Conservation (phyloP, 2,113 vertebrate genomes). For the Galbula dea region DNA sequence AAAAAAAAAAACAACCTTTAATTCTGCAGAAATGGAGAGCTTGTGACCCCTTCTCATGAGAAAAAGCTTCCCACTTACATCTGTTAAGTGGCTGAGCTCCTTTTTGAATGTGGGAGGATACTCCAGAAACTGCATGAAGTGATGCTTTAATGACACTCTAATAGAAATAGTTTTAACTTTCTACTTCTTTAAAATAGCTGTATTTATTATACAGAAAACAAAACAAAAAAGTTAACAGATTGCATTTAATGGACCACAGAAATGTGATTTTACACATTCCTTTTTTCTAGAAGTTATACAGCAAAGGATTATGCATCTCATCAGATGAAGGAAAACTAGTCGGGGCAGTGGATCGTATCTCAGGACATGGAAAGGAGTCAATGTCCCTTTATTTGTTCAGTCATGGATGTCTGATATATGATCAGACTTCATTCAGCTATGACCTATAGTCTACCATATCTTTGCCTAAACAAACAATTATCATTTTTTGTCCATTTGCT, state of each 20-base stretch:
- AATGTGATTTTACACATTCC: not conserved
- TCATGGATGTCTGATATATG: not conserved
- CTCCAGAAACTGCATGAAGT: not conserved
- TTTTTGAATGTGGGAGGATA: slow-evolving; percentile 35
- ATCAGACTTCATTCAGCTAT: not conserved
- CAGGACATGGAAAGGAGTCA: not conserved
- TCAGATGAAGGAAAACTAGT: not conserved
- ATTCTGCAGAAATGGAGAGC: not conserved
- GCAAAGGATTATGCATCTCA: not conserved
- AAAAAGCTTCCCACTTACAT: slow-evolving; percentile 45
- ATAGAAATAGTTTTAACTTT: not conserved
- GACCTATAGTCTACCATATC: not conserved
- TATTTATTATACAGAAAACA: not conserved
- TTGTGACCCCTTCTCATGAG: not conserved
- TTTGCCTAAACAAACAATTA: not conserved
- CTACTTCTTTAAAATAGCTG: slow-evolving; percentile 15
- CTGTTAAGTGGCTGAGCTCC: slow-evolving; percentile 8
- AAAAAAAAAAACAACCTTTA: not conserved
- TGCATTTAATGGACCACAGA: not conserved
- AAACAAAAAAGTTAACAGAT: not conserved
- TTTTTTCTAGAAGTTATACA: not conserved
- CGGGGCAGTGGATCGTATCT: not conserved
- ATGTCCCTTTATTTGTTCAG: not conserved
- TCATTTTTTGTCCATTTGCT: not conserved
- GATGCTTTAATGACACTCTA: slow-evolving; percentile 28